Evolutionary conservation across 1,140 invertebrate genomes (phyloP).

Genomic region (Drosophila pseudoobscura): DNA sequence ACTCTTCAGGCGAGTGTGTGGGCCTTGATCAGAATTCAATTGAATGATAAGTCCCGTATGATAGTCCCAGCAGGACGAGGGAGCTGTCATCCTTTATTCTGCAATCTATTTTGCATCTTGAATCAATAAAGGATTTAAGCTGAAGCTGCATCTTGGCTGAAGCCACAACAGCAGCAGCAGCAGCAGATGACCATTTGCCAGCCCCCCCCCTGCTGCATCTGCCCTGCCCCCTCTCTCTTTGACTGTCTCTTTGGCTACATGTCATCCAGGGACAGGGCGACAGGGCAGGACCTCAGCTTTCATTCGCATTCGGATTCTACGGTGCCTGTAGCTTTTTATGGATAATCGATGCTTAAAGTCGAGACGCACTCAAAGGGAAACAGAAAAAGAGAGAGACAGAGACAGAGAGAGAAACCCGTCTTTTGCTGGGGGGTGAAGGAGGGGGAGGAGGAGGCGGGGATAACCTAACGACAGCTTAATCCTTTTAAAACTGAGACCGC

Average conservation of each 20-base stretch:
- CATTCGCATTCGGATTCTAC: conserved; percentile 6
- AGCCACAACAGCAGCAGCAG: conserved; percentile 2
- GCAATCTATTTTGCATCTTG: conserved; percentile 35
- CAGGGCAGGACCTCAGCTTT: too few species aligned
- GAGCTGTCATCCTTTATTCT: background rate
- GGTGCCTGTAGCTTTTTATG: conserved; percentile 50
- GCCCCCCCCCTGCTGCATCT: too few species aligned
- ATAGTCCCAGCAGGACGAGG: background rate
- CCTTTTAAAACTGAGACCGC: conserved; percentile 76
- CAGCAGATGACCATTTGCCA: conserved; percentile 21
- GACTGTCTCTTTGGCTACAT: too few species aligned
- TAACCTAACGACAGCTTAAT: conserved; percentile 76
- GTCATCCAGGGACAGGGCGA: too few species aligned
- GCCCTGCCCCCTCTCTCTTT: too few species aligned
- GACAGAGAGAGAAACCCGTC: background rate
- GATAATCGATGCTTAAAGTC: conserved; percentile 68
- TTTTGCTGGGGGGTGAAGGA: background rate
- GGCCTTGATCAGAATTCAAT: conserved; percentile 10
- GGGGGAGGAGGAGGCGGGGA: background rate
- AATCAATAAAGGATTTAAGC: conserved; percentile 28
- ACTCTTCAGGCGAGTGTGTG: background rate
- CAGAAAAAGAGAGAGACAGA: background rate
- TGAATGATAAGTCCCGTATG: conserved; percentile 1
- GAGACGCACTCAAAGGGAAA: conserved; percentile 52
- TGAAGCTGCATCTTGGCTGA: conserved; percentile 5